phyloP scores from a whole-genome alignment of 2,797 vertebrate genomes.

The Poliocrania exsul region DNA sequence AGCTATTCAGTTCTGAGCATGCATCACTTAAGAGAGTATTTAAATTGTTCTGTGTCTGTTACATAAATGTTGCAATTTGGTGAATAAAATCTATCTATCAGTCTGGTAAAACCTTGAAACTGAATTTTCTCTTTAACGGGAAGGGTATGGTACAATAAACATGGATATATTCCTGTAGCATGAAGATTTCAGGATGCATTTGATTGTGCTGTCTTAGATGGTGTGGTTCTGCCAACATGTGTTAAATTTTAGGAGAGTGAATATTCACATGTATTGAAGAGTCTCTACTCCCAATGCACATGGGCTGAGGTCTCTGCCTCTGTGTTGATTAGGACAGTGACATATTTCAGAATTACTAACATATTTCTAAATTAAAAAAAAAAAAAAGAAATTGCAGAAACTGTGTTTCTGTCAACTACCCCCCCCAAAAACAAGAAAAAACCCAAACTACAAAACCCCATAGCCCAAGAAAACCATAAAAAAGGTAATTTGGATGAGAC shows the following conservation, averaged over 20 bases:
- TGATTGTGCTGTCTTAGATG: neutral
- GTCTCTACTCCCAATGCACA: neutral
- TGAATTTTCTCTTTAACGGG: neutral
- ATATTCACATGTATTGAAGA: neutral
- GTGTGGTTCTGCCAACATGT: rapidly evolving
- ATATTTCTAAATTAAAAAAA: neutral
- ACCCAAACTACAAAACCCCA: neutral
- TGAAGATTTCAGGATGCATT: neutral
- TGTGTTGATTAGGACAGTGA: neutral
- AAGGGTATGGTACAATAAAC: neutral
- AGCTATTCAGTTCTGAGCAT: neutral
- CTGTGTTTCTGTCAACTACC: neutral
- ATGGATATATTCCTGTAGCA: rapidly evolving
- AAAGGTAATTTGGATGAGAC: neutral
- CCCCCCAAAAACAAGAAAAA: rapidly evolving
- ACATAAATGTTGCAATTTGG: neutral
- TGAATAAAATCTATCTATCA: neutral
- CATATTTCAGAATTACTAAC: neutral
- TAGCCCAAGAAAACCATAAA: neutral
- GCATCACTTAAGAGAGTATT: neutral
- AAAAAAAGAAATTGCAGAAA: neutral
- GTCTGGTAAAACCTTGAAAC: neutral
- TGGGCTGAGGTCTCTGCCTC: neutral
- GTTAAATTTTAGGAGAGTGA: neutral
- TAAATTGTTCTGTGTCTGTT: neutral